A percentile compares a stretch with the other conserved stretches of the same genome.
These are phyloP conservation scores for Tautogolabrus adspersus DNA, from an alignment of 2,113 vertebrate genomes.

Conservation along the genomic window DNA sequence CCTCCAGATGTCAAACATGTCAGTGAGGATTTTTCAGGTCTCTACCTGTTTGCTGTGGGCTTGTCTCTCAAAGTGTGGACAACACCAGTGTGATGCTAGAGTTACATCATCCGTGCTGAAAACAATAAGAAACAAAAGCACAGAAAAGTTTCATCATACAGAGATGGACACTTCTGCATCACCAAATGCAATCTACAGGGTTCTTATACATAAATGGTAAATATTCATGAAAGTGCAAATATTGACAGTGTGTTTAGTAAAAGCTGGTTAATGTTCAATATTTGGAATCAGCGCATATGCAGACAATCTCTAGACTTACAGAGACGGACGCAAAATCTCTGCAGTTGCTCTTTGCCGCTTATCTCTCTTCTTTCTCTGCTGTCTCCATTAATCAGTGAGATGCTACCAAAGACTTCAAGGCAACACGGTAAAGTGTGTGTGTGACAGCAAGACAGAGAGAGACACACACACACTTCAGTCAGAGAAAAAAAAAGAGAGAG, in stretches of 20 bases:
- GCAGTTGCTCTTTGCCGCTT: constrained; percentile 1
- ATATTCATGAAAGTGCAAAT: background rate
- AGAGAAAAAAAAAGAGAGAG: background rate
- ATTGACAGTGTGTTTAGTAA: background rate
- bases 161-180: background rate
- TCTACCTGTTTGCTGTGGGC: background rate
- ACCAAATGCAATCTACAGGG: background rate
- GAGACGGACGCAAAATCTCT: background rate
- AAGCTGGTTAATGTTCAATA: background rate
- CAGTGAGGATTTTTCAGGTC: constrained; percentile 9
- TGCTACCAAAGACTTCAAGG: constrained; percentile 15
- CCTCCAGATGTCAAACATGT: background rate
- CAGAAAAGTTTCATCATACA: background rate
- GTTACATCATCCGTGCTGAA: background rate
- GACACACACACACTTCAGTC: background rate
- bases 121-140: background rate
- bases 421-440: background rate
- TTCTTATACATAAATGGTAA: background rate
- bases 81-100: background rate
- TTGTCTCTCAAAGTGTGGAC: background rate
- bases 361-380: background rate
- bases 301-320: background rate
- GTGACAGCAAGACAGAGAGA: background rate
- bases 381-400: constrained; percentile 25
- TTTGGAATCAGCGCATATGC: background rate